Base-by-base conservation (phyloP, 2,888 invertebrate species). In the Volucella zonaria region DNA sequence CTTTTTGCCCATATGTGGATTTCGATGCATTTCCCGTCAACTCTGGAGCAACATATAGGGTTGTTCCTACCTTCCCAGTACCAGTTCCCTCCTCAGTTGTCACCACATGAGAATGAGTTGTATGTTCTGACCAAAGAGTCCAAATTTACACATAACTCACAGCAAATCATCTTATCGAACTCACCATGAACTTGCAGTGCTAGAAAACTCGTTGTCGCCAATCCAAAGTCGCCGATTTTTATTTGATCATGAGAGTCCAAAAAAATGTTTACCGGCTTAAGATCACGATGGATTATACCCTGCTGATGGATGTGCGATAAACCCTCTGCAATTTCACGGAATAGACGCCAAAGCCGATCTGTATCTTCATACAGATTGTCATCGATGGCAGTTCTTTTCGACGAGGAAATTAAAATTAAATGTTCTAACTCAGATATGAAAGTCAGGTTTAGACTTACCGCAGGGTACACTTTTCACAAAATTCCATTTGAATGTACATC, bases 401-500 rank as follows among this genome's bases (percentile, higher is more conserved):
- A 12, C 18, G 8, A 6, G 18, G 47, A 42, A 6, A 73, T 64
- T 15, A 56, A n/a, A 54, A 70, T 51, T 11, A 49, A 45, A 47
- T 12, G 43, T 58, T 59, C 10, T n/a, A 15, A 8, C 18, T 47
- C 42, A 49, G 11, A 62, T 64, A 18, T 31, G 8, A 56, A 40
- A 38, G n/a, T 31, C 64, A 10, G 8, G 58, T 43, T 23, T 88
- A 91, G 43, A 23, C 49, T 95, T 87, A 93, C 91, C 95, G 93
- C 42, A 98, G 92, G 0, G 99, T 99, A 88, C 96, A 97, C 89
- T 98, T 98, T 90, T 99, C 99, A 91, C 99, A 99, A 91, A 98
- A 99, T 92, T 99, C 99, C 99, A 99, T 99, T 93, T 99, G 97
- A 87, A 97, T 97, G 90, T 97, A 98, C 93, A 98, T 94, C 75